Percentiles rank a stretch among this genome's conserved stretches.
Conservation (phyloP, 2,113 vertebrate species). For the Phaethon lepturus region DNA sequence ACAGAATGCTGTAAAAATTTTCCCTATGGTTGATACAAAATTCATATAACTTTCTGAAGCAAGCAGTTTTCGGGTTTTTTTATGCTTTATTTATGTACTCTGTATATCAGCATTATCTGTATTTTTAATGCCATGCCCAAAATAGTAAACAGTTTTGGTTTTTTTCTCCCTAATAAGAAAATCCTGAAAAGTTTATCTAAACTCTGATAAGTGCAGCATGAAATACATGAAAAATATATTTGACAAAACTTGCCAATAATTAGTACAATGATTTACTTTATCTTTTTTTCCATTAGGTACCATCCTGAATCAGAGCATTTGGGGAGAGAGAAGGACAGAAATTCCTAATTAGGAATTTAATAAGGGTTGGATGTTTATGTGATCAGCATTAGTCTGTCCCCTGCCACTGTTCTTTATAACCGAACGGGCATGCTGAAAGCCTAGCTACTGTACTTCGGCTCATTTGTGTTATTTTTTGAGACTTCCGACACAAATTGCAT, state of each 20-base stretch:
- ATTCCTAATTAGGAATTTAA: background rate
- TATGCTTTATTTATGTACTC: background rate
- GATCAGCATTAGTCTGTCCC: background rate
- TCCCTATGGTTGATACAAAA: background rate
- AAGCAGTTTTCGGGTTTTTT: background rate
- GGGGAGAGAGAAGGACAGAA: background rate
- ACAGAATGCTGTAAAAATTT: background rate
- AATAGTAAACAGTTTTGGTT: background rate
- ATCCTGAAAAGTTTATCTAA: background rate
- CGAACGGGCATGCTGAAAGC: fast-evolving
- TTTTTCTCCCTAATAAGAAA: background rate
- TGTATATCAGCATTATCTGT: background rate
- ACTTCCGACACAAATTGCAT: background rate
- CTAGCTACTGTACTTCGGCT: background rate
- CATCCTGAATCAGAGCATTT: background rate
- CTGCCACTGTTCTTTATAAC: background rate
- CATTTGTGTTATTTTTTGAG: background rate
- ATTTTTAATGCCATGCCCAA: background rate
- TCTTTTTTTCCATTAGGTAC: background rate
- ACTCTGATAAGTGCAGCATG: background rate
- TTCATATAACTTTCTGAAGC: background rate
- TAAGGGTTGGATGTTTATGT: background rate
- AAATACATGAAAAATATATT: background rate
- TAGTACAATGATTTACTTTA: background rate
- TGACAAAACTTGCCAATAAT: background rate